These are phyloP conservation scores for Clepsis dumicolana DNA, from an alignment of 2,888 invertebrate genomes.

Conservation along the genomic window DNA sequence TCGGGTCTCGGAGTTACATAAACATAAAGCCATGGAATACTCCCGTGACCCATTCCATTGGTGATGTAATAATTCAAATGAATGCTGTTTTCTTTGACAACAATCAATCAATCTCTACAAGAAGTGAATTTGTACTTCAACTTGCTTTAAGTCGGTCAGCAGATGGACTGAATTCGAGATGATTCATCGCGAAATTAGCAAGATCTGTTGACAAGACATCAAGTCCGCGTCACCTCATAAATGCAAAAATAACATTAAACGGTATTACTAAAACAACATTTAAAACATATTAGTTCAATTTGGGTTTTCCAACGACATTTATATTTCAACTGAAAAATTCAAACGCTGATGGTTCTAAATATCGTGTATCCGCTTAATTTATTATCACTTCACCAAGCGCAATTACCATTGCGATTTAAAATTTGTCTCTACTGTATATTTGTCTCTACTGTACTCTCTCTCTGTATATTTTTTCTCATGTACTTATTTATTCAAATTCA, in stretches of 20 bases:
- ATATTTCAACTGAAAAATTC: conserved; percentile 26
- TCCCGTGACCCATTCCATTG: conserved; percentile 62
- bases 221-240: conserved; percentile 32
- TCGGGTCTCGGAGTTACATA: conserved; percentile 61
- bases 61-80: conserved; percentile 61
- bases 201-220: conserved; percentile 36
- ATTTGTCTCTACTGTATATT: background rate
- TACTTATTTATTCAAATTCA: too few species aligned
- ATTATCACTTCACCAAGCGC: background rate
- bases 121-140: conserved; percentile 39
- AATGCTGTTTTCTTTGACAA: conserved; percentile 55
- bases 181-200: conserved; percentile 36
- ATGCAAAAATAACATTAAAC: conserved; percentile 20
- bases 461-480: too few species aligned
- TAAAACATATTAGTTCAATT: conserved; percentile 23
- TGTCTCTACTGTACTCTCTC: too few species aligned
- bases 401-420: background rate
- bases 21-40: conserved; percentile 54
- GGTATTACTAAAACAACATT: conserved; percentile 17
- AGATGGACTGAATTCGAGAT: conserved; percentile 22
- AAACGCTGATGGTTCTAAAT: conserved; percentile 15
- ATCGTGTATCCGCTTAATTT: conserved; percentile 1
- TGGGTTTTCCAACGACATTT: conserved; percentile 16
- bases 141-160: conserved; percentile 41
- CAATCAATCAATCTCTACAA: conserved; percentile 47